Conservation (phyloP, 2,113 vertebrate genomes). For the Trogon surrucura region DNA sequence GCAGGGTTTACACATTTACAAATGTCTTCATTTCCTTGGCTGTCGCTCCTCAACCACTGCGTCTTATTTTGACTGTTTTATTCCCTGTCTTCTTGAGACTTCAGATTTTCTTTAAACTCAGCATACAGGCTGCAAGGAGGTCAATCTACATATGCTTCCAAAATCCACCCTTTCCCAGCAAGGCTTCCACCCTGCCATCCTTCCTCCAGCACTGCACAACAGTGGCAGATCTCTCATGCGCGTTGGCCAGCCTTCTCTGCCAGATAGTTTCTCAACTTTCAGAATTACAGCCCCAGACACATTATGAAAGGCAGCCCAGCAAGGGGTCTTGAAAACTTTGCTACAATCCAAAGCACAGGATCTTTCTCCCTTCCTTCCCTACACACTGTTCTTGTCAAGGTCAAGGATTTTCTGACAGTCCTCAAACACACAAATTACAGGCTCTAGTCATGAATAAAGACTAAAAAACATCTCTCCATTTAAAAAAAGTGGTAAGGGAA, state of each 20-base stretch:
- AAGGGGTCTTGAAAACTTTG: background rate
- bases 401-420: slow-evolving; percentile 15
- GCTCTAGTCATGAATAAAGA: background rate
- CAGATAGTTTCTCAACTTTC: background rate
- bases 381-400: background rate
- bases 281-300: background rate
- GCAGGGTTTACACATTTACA: background rate
- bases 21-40: background rate
- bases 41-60: background rate
- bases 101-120: background rate
- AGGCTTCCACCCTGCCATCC: background rate
- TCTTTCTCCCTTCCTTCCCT: background rate
- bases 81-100: background rate
- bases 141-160: background rate
- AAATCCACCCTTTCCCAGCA: background rate
- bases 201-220: background rate
- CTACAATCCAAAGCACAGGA: background rate
- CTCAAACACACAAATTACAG: background rate
- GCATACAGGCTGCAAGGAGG: background rate
- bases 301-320: background rate
- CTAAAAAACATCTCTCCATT: background rate
- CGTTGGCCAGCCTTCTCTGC: background rate
- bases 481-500: background rate
- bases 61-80: background rate
- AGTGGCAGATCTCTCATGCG: background rate